A percentile compares a stretch with the other conserved stretches of the same genome.
Conservation (phyloP, 2,888 invertebrate species). For the Drosophila paracracens region DNA sequence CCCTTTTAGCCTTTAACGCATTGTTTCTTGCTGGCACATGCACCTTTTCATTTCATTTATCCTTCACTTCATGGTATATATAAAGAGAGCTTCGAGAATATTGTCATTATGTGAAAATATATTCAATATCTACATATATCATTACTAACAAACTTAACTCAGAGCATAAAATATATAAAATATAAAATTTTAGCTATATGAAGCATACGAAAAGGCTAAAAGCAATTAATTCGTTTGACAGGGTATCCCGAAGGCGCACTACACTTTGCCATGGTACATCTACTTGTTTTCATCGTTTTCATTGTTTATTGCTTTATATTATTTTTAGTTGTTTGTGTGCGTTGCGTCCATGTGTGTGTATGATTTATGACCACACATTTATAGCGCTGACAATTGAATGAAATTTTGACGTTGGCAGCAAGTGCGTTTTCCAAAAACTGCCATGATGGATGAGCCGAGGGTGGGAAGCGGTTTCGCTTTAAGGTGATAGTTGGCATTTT, state of each 20-base stretch:
- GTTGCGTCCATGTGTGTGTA: slow-evolving; percentile 55
- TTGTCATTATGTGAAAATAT: background rate
- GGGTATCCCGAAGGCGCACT: slow-evolving; percentile 1
- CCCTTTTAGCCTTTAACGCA: slow-evolving; percentile 53
- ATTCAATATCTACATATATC: background rate
- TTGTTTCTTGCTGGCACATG: slow-evolving; percentile 50
- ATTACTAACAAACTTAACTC: background rate
- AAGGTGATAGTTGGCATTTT: slow-evolving; percentile 56
- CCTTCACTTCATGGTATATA: background rate
- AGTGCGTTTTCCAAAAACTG: slow-evolving; percentile 46
- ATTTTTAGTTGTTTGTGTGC: slow-evolving; percentile 58
- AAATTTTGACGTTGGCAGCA: slow-evolving; percentile 60
- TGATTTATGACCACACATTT: slow-evolving; percentile 79
- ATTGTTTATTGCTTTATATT: slow-evolving; percentile 62
- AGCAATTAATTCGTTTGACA: background rate
- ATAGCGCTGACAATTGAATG: slow-evolving; percentile 79
- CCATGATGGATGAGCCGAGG: slow-evolving; percentile 62
- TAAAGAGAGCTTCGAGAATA: background rate
- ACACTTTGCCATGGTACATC: background rate
- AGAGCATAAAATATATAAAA: too few relatives aligned
- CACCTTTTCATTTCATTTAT: slow-evolving; percentile 34
- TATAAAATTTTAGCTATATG: background rate
- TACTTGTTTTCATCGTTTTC: slow-evolving; percentile 15
- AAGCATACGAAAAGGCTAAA: background rate
- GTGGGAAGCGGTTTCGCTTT: slow-evolving; percentile 14